phyloP scores from a whole-genome alignment of 37 sponge, comb jelly and placozoan genomes.

The Amphimedon queenslandica region DNA sequence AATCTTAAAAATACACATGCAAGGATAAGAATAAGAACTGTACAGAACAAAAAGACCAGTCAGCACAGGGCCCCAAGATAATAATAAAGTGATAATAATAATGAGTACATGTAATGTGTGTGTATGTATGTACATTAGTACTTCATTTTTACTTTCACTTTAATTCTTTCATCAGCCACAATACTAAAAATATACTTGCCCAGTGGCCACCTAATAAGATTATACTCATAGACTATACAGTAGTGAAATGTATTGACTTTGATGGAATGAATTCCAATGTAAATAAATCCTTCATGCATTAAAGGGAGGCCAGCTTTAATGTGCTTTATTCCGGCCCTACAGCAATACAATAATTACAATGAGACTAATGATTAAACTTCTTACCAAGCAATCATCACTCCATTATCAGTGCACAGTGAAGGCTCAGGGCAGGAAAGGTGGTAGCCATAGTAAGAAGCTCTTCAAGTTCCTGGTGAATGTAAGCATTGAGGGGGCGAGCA shows the following conservation, averaged over 20 bases:
- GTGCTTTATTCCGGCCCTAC: conserved; percentile 50
- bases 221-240: too few species aligned
- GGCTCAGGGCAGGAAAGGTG: conserved; percentile 50
- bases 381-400: conserved; percentile 92
- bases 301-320: conserved; percentile 12
- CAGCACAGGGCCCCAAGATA: too few species aligned
- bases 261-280: too few species aligned
- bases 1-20: too few species aligned
- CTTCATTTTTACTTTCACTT: not conserved
- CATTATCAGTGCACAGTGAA: conserved; percentile 79
- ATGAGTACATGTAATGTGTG: too few species aligned
- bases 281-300: too few species aligned
- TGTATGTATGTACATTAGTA: too few species aligned
- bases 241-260: not conserved
- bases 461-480: conserved; percentile 22
- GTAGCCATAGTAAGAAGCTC: conserved; percentile 4
- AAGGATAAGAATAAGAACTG: too few species aligned
- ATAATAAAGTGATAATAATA: too few species aligned
- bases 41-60: too few species aligned
- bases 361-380: not conserved
- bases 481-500: too few species aligned
- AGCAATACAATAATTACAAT: not conserved
- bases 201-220: conserved; percentile 56
- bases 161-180: conserved; percentile 11
- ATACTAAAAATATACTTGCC: conserved; percentile 38